A percentile compares a stretch with the other conserved stretches of the same genome.
These are phyloP conservation scores for Miniopterus natalensis DNA, from an alignment of 2,113 vertebrate genomes.

Conservation along the genomic window DNA sequence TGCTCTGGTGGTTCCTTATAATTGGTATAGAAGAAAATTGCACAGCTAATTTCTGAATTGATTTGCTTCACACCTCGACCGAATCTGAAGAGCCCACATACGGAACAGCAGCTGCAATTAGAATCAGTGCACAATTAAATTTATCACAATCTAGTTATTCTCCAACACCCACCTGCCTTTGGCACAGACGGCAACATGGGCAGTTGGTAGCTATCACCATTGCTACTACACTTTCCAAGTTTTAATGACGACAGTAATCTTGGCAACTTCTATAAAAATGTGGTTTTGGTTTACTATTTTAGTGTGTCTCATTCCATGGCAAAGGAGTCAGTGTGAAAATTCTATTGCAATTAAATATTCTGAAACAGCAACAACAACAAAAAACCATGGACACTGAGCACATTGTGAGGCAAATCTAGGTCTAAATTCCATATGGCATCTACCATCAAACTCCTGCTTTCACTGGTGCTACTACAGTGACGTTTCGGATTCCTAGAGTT, in stretches of 20 bases:
- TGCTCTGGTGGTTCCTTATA: background rate
- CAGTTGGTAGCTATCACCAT: background rate
- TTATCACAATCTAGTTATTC: background rate
- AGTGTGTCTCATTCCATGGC: background rate
- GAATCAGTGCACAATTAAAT: conserved; percentile 10
- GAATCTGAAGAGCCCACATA: background rate
- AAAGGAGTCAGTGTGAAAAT: background rate
- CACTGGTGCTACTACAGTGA: background rate
- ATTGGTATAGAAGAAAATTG: background rate
- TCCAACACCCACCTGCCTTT: background rate
- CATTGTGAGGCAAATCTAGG: background rate
- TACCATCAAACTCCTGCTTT: background rate
- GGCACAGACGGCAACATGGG: background rate
- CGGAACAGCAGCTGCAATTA: background rate
- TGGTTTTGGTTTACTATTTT: background rate
- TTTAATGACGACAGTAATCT: conserved; percentile 40
- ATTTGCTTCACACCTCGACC: background rate
- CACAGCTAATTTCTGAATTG: background rate
- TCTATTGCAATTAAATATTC: conserved; percentile 4
- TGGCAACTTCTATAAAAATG: background rate
- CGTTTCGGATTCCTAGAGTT: background rate
- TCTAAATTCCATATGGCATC: background rate
- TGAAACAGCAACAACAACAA: background rate
- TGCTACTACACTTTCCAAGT: background rate
- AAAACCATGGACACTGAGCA: background rate